These are phyloP conservation scores for Parotocinclus haroldoi DNA, from an alignment of 2,797 vertebrate genomes.

Conservation along the genomic window DNA sequence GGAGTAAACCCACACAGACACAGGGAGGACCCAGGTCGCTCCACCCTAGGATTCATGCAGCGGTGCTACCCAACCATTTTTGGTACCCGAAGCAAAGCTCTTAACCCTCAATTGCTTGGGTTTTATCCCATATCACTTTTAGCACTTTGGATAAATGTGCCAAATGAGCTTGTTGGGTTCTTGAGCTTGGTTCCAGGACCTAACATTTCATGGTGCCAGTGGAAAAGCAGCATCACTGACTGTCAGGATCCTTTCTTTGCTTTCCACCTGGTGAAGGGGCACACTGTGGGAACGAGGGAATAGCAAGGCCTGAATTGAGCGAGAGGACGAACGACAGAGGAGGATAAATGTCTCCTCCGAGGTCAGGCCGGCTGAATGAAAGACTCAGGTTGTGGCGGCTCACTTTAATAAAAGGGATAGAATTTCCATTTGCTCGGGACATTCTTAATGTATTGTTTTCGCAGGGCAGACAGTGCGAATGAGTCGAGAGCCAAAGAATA, in stretches of 20 bases:
- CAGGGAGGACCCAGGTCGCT: too few relatives aligned
- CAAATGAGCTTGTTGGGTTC: too few relatives aligned
- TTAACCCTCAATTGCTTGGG: too few relatives aligned
- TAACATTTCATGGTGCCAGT: not conserved
- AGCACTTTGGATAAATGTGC: too few relatives aligned
- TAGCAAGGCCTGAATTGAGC: constrained; percentile 32
- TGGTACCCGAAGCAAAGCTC: too few relatives aligned
- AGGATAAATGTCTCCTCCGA: constrained; percentile 78
- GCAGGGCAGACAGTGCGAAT: constrained; percentile 79
- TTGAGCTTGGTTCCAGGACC: not conserved
- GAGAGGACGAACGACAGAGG: constrained; percentile 26
- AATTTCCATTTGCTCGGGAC: constrained; percentile 93
- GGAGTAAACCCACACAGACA: too few relatives aligned
- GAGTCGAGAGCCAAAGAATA: constrained; percentile 94
- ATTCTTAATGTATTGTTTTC: constrained; percentile 92
- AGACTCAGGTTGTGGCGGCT: constrained; percentile 87
- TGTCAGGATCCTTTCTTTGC: not conserved
- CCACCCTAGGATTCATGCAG: too few relatives aligned
- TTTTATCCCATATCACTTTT: too few relatives aligned
- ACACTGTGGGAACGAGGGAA: constrained; percentile 2
- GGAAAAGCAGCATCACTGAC: constrained; percentile 13
- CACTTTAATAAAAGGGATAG: constrained; percentile 91
- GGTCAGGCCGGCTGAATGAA: constrained; percentile 81
- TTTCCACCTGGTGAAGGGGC: not conserved
- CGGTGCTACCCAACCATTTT: too few relatives aligned